Base-by-base conservation (phyloP, 2,113 vertebrate species). In the Lepisosteus oculatus region DNA sequence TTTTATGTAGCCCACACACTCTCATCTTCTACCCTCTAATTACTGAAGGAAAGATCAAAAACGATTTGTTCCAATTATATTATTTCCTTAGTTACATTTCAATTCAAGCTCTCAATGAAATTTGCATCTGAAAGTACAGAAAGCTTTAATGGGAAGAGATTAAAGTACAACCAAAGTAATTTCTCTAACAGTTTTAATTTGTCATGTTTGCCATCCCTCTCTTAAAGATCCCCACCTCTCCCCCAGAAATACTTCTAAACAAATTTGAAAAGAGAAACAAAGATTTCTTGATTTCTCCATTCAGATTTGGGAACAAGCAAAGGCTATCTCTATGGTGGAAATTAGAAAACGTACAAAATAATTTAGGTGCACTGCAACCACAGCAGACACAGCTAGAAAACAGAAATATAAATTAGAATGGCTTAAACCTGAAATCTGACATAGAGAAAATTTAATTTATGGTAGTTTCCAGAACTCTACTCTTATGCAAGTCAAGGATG, bases 1-100 rank as follows among this genome's bases (percentile, higher is more conserved):
- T 65, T 77, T 68, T 76, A 56, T 77, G 63, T 54, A 9, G 59
- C 3, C 72, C 0, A 54, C 72, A 69, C 29, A 29, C 29, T 29
- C 1, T 29, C 29, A 29, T 51, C 9, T 51, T 51, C 47, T 9
- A 69, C 54, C 64, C n/a, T 8, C 55, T 72, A 74, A 67, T 67
- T 45, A 69, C 66, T 57, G 56, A 9, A 71, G 65, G 9, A 61
- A 71, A 72, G 74, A 71, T 75, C 75, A 75, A 54, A 68, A 0
- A 54, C 1, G 12, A 5, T 41, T n/a, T 57, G n/a, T 3, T 64
- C 4, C 11, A 4, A 57, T 14, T 9, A 2, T 15, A 42, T 7
- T 5, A 11, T 54, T 55, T 42, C 56, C 17, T 41, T 51, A 12
- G 43, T 7, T 17, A 68, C 67, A 0, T 61, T 66, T 43, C 47